Conservation (phyloP, 2,113 vertebrate species). For the Potamarius usumacintae region DNA sequence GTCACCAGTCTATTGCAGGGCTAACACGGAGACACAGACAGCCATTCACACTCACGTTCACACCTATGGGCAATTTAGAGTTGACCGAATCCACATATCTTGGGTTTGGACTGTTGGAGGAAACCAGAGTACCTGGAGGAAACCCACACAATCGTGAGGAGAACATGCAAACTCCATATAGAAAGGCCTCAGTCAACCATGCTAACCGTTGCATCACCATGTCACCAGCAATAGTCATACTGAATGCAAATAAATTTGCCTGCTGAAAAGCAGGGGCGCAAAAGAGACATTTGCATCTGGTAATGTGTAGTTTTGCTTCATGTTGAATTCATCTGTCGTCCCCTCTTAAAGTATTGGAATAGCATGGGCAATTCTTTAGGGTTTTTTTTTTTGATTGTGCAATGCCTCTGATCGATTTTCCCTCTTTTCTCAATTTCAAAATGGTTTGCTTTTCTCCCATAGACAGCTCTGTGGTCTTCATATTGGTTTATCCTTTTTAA, state of each 20-base stretch:
- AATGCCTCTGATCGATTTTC: not conserved
- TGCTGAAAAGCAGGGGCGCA: not conserved
- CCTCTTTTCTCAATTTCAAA: not conserved
- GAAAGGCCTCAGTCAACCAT: too few species aligned
- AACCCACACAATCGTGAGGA: too few species aligned
- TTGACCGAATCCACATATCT: too few species aligned
- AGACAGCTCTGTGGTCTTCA: not conserved
- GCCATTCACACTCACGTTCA: too few species aligned
- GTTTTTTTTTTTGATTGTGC: not conserved
- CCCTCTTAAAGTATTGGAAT: not conserved
- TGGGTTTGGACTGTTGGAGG: too few species aligned
- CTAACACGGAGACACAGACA: too few species aligned
- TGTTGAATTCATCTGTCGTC: not conserved
- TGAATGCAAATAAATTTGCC: not conserved
- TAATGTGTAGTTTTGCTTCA: not conserved
- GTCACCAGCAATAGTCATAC: not conserved
- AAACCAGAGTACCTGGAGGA: too few species aligned
- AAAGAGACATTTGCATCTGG: not conserved
- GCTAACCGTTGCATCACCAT: too few species aligned
- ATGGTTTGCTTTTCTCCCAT: not conserved
- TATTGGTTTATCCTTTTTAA: not conserved
- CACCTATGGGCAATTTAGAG: too few species aligned
- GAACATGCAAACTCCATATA: too few species aligned
- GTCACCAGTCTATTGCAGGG: too few species aligned
- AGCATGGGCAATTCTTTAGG: not conserved